Conservation (phyloP, 2,888 invertebrate species). For the Operophtera brumata region DNA sequence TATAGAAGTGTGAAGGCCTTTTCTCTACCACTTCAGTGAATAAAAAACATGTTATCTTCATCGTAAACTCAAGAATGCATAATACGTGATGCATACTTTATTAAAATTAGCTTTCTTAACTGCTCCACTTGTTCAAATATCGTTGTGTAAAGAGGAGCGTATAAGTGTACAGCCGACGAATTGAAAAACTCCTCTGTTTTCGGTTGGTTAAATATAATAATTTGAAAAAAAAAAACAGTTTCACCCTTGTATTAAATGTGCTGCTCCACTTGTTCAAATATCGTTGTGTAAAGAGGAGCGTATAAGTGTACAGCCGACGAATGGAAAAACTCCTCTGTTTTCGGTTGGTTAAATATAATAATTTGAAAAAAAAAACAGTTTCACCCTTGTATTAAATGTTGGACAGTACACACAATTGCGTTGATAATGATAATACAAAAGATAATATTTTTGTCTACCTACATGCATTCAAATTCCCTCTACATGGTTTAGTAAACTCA, state of each 20-base stretch:
- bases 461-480: too few relatives aligned
- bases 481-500: background rate
- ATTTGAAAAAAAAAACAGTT: too few relatives aligned
- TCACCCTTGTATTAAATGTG: too few relatives aligned
- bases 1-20: too few relatives aligned
- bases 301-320: background rate
- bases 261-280: constrained; percentile 10
- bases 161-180: background rate
- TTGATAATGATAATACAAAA: too few relatives aligned
- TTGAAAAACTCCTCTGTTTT: background rate
- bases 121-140: constrained; percentile 10
- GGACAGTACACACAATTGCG: too few relatives aligned
- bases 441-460: too few relatives aligned
- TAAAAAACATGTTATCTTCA: background rate
- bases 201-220: too few relatives aligned
- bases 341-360: too few relatives aligned
- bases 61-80: constrained; percentile 1
- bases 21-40: background rate
- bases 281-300: background rate
- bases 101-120: constrained; percentile 4
- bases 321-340: background rate
- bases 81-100: too few relatives aligned
- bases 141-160: background rate
- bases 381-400: too few relatives aligned
- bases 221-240: too few relatives aligned